A percentile compares a stretch with the other conserved stretches of the same genome.
These are phyloP conservation scores for Brachionus rotundiformis DNA, from an alignment of 1,140 invertebrate species.

Conservation along the genomic window DNA sequence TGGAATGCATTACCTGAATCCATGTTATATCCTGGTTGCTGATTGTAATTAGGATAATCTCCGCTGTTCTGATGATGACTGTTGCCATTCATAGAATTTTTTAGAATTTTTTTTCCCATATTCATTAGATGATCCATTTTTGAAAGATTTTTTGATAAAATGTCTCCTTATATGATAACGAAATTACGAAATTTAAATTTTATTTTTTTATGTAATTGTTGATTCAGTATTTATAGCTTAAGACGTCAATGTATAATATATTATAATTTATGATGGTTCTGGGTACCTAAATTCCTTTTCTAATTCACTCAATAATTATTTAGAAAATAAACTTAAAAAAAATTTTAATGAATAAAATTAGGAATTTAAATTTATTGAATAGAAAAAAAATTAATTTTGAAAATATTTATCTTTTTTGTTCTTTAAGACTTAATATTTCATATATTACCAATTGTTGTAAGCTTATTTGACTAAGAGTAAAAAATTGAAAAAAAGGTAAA, in stretches of 20 bases:
- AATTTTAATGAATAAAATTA: too few relatives aligned
- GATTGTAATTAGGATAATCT: neutral
- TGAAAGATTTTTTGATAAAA: neutral
- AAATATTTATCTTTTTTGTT: too few relatives aligned
- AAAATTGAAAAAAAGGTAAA: too few relatives aligned
- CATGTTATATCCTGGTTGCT: neutral
- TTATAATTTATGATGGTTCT: conserved; percentile 8
- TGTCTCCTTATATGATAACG: neutral
- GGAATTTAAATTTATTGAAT: too few relatives aligned
- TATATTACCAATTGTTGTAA: too few relatives aligned
- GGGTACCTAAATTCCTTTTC: conserved; percentile 6
- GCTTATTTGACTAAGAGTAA: too few relatives aligned
- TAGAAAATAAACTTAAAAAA: too few relatives aligned
- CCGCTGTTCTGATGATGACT: neutral
- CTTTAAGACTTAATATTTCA: too few relatives aligned
- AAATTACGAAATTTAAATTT: neutral
- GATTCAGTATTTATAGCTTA: neutral
- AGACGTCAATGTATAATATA: neutral
- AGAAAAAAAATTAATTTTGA: too few relatives aligned
- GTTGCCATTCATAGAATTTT: neutral
- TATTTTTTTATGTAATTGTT: neutral
- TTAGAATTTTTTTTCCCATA: neutral
- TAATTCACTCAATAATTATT: too few relatives aligned
- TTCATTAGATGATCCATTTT: conserved; percentile 45
- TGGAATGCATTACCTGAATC: neutral